Conservation (phyloP, 2,888 invertebrate genomes). For the Pristionchus maxplancki region DNA sequence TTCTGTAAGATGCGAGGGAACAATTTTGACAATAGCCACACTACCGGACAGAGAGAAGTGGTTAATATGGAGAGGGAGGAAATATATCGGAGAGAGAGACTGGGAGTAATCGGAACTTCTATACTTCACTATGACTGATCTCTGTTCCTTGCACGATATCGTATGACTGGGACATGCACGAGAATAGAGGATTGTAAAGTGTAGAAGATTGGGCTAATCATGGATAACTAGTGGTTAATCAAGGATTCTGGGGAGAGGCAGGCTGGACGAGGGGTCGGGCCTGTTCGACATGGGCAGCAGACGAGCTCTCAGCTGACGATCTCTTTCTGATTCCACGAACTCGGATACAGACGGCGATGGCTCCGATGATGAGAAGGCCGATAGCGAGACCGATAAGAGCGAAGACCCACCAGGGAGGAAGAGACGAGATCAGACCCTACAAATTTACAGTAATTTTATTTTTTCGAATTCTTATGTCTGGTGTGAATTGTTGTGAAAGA, state of each 20-base stretch:
- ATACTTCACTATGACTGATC: background rate
- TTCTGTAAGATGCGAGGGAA: slow-evolving; percentile 32
- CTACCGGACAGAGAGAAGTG: slow-evolving; percentile 25
- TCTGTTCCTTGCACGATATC: no score
- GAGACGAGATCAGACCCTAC: background rate
- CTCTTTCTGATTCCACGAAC: background rate
- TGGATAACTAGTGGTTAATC: background rate
- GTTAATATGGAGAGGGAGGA: background rate
- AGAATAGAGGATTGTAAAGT: background rate
- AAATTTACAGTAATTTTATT: background rate
- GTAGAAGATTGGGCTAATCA: background rate
- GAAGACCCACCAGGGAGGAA: slow-evolving; percentile 11
- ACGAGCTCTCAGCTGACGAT: background rate
- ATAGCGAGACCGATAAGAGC: background rate
- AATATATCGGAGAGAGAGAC: background rate
- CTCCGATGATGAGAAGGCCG: background rate
- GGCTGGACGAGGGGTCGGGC: background rate
- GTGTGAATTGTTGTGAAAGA: no score
- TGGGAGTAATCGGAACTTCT: background rate
- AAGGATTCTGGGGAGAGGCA: slow-evolving; percentile 15
- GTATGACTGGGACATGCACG: no score
- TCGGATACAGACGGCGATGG: background rate
- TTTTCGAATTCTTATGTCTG: no score
- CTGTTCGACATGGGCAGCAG: background rate
- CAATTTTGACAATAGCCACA: slow-evolving; percentile 14